phyloP scores from a whole-genome alignment of 2,113 vertebrate species.

The Neogale vison region DNA sequence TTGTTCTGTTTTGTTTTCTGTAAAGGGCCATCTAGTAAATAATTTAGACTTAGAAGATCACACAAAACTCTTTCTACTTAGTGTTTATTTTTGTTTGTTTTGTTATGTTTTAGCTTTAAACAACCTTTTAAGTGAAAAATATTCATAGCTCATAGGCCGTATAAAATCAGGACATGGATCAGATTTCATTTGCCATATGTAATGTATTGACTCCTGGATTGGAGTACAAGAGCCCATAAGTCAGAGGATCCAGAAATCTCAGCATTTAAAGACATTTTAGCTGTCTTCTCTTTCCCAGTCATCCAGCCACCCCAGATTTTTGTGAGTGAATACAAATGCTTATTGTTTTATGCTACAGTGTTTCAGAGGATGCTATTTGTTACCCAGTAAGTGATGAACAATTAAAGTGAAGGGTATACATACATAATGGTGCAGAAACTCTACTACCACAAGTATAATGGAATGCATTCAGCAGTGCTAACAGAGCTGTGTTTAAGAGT shows the following conservation, averaged over 20 bases:
- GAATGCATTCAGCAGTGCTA: too few species aligned
- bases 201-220: background rate
- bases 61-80: background rate
- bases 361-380: background rate
- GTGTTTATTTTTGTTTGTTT: background rate
- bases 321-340: background rate
- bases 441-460: background rate
- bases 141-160: background rate
- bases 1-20: background rate
- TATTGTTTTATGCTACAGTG: background rate
- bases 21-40: background rate
- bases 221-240: background rate
- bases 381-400: background rate
- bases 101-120: background rate
- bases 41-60: background rate
- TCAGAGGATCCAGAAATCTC: background rate
- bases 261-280: background rate
- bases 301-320: background rate
- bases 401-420: background rate
- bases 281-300: too few species aligned
- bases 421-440: background rate
- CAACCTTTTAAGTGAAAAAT: background rate
- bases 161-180: background rate
- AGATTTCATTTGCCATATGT: background rate
- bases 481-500: background rate